phyloP scores from a whole-genome alignment of 2,888 invertebrate species.

The Beris morrisii region DNA sequence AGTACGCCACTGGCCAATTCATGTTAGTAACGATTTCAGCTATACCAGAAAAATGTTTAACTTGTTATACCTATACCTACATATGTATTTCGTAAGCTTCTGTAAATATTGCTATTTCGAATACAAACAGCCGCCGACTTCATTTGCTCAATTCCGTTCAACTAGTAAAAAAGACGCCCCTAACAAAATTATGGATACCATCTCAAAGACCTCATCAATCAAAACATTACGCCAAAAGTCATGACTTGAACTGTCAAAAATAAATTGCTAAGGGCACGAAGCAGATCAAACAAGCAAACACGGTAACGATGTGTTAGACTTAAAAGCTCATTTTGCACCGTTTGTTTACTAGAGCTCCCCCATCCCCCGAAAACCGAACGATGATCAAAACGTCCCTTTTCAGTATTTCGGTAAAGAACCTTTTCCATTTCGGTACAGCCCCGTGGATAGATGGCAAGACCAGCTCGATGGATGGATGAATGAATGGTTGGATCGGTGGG shows the following conservation, averaged over 20 bases:
- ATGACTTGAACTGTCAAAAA: slow-evolving; percentile 25
- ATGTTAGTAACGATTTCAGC: too few species aligned
- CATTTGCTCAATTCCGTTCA: too few species aligned
- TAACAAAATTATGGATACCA: slow-evolving; percentile 18
- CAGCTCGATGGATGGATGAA: slow-evolving; percentile 5
- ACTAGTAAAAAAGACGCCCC: not conserved
- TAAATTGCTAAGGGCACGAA: slow-evolving; percentile 23
- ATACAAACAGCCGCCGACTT: too few species aligned
- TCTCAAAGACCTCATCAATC: slow-evolving; percentile 30
- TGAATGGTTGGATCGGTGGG: not conserved
- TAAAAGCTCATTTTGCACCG: slow-evolving; percentile 36
- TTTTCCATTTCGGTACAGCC: not conserved
- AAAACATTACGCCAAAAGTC: slow-evolving; percentile 28
- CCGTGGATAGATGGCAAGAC: not conserved
- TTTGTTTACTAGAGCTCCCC: slow-evolving; percentile 29
- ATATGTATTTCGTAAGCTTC: too few species aligned
- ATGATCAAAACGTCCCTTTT: slow-evolving; percentile 25
- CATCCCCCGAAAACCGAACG: slow-evolving; percentile 1
- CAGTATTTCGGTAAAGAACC: slow-evolving; percentile 16
- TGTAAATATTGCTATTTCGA: too few species aligned
- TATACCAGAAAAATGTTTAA: too few species aligned
- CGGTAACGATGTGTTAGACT: slow-evolving; percentile 34
- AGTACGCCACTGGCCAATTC: too few species aligned
- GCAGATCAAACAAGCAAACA: slow-evolving; percentile 27
- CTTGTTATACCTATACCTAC: too few species aligned